phyloP scores from a whole-genome alignment of 2,797 vertebrate genomes.

The Ptychobarbus kaznakovi region DNA sequence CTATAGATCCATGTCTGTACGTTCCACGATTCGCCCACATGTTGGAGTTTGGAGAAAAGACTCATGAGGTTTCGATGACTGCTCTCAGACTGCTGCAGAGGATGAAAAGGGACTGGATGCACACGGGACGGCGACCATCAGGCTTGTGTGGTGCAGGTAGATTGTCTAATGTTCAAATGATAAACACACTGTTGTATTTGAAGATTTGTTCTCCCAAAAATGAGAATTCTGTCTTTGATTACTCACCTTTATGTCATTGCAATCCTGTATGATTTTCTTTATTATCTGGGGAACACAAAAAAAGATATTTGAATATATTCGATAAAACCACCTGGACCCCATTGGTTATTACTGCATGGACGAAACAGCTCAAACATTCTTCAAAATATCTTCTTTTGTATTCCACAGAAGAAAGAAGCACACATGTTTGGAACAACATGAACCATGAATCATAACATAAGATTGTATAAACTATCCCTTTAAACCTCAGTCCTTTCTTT shows the following conservation, averaged over 20 bases:
- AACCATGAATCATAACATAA: neutral
- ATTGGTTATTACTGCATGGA: neutral
- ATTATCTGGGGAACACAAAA: neutral
- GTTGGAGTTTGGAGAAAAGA: slow-evolving; percentile 93
- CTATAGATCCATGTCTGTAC: slow-evolving; percentile 93
- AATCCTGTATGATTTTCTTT: neutral
- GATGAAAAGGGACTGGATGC: slow-evolving; percentile 99
- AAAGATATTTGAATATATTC: neutral
- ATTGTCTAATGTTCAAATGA: neutral
- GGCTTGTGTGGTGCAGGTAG: slow-evolving; percentile 94
- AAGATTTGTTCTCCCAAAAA: neutral
- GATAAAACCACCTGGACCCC: neutral
- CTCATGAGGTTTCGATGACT: slow-evolving; percentile 97
- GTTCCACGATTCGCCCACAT: slow-evolving; percentile 97
- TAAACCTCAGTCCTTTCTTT: neutral
- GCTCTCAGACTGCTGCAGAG: slow-evolving; percentile 92
- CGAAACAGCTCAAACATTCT: neutral
- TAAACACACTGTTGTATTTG: neutral
- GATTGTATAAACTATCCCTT: neutral
- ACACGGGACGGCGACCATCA: slow-evolving; percentile 92
- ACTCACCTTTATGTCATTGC: neutral
- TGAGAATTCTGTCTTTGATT: neutral
- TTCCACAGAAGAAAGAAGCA: neutral
- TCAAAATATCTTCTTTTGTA: neutral
- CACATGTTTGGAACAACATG: neutral